Evolutionary conservation across 1,140 invertebrate genomes (phyloP).

Genomic region (Macrobrachium rosenbergii): DNA sequence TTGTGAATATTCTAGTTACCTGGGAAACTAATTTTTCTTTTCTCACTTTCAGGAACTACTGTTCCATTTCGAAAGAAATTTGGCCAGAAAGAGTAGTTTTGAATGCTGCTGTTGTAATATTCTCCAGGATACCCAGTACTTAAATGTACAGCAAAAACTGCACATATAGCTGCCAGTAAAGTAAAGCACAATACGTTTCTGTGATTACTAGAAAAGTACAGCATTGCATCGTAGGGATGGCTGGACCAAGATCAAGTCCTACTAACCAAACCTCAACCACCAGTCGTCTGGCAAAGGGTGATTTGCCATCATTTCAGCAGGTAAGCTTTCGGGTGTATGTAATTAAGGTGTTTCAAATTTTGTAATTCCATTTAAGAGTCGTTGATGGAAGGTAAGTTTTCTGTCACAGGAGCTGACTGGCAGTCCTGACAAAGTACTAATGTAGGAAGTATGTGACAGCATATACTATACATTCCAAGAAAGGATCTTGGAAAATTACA

Average conservation of each 20-base stretch:
- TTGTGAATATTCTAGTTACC: neutral
- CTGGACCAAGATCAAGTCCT: slow-evolving; percentile 6
- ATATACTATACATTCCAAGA: too few relatives aligned
- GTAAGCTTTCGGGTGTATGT: too few relatives aligned
- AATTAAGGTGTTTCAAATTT: too few relatives aligned
- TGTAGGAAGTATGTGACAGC: too few relatives aligned
- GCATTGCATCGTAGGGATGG: neutral
- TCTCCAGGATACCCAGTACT: slow-evolving; percentile 44
- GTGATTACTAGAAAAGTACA: slow-evolving; percentile 25
- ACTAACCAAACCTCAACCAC: too few relatives aligned
- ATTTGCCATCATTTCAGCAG: too few relatives aligned
- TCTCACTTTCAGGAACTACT: neutral
- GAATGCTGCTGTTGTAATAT: slow-evolving; percentile 14
- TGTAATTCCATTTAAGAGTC: too few relatives aligned
- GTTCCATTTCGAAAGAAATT: neutral
- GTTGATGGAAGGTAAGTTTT: too few relatives aligned
- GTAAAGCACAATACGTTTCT: slow-evolving; percentile 7
- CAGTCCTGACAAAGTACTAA: too few relatives aligned
- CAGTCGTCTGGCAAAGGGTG: too few relatives aligned
- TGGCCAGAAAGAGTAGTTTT: neutral
- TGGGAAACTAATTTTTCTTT: neutral
- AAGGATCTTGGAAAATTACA: too few relatives aligned
- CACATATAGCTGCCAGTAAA: neutral
- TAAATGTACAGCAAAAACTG: slow-evolving; percentile 32
- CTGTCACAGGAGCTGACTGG: too few relatives aligned